phyloP scores from a whole-genome alignment of 2,888 invertebrate genomes.

The Camponotus fellah region DNA sequence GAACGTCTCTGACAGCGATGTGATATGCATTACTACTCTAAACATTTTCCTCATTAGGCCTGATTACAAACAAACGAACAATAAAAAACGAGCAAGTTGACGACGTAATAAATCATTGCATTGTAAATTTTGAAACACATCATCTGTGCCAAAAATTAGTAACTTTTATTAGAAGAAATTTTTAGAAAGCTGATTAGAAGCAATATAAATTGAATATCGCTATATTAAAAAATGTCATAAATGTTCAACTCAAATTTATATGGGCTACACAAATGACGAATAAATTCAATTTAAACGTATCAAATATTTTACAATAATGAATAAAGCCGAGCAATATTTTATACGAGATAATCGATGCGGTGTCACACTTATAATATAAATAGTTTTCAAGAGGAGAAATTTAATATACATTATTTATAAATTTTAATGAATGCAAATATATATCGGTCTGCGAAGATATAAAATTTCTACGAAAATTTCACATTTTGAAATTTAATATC shows the following conservation, averaged over 20 bases:
- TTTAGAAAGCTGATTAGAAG: background rate
- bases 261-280: too few relatives aligned
- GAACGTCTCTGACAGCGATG: slow-evolving; percentile 45
- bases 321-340: background rate
- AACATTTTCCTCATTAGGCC: slow-evolving; percentile 34
- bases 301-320: background rate
- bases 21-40: slow-evolving; percentile 33
- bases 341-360: background rate
- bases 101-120: background rate
- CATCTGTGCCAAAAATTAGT: background rate
- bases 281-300: background rate
- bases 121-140: background rate
- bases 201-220: background rate
- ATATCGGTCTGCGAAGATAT: background rate
- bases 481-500: background rate
- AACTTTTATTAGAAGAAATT: background rate
- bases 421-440: background rate
- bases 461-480: background rate
- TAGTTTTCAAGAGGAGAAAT: background rate
- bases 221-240: background rate
- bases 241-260: background rate
- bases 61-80: background rate
- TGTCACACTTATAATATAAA: background rate
- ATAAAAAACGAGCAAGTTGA: slow-evolving; percentile 3
- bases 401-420: background rate